phyloP scores from a whole-genome alignment of 2,888 invertebrate species.

The Pollenia griseotomentosa region DNA sequence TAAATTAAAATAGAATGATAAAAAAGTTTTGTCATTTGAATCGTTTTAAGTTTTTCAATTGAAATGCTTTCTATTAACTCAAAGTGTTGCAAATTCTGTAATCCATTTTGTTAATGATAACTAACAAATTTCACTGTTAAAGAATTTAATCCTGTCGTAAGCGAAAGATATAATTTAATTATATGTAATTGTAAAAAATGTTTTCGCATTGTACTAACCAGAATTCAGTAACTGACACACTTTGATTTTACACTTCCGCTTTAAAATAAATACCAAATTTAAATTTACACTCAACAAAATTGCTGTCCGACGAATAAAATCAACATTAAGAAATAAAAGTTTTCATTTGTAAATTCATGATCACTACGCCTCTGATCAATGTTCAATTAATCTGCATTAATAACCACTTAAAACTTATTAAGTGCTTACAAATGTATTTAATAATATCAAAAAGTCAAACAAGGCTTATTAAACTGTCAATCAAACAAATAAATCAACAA shows the following conservation, averaged over 20 bases:
- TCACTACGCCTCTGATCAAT: conserved; percentile 68
- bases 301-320: background rate
- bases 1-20: no score
- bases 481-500: conserved; percentile 59
- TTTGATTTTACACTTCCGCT: conserved; percentile 26
- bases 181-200: background rate
- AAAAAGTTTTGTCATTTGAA: no score
- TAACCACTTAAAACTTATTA: conserved; percentile 74
- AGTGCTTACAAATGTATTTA: conserved; percentile 74
- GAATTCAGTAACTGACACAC: conserved; percentile 10
- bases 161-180: no score
- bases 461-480: conserved; percentile 74
- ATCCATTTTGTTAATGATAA: no score
- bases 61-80: no score
- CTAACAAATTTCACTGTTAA: no score
- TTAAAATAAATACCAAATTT: background rate
- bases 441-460: conserved; percentile 73
- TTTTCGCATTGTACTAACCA: conserved; percentile 4
- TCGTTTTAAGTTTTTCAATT: no score
- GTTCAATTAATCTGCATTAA: conserved; percentile 74
- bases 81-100: no score
- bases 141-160: no score
- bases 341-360: conserved; percentile 10
- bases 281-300: conserved; percentile 5
- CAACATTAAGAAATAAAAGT: background rate